phyloP scores from a whole-genome alignment of 2,113 vertebrate genomes.

The Pantherophis guttatus region DNA sequence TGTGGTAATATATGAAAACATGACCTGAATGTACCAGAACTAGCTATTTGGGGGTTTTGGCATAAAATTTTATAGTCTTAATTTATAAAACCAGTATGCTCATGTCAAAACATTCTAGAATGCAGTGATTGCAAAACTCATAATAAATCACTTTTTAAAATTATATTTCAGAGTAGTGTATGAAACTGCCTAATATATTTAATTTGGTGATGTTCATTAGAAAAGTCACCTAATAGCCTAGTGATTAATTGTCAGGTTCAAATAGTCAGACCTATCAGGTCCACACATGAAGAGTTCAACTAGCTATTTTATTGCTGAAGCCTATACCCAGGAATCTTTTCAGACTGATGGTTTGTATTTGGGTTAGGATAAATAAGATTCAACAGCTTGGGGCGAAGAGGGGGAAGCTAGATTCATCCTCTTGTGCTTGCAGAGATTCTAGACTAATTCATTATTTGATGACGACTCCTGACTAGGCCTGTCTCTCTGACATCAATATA shows the following conservation, averaged over 20 bases:
- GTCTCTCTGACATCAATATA: neutral
- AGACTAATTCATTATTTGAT: neutral
- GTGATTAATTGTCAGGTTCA: neutral
- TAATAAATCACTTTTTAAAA: neutral
- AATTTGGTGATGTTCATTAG: neutral
- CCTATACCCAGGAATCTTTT: neutral
- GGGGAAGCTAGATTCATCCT: neutral
- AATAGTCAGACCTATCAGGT: neutral
- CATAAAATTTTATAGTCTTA: neutral
- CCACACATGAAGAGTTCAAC: neutral
- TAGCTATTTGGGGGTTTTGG: neutral
- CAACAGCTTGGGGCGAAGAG: neutral
- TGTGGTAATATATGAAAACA: neutral
- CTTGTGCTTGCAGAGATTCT: neutral
- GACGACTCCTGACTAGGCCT: neutral
- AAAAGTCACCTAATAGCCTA: neutral
- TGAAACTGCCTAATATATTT: neutral
- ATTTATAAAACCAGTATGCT: neutral
- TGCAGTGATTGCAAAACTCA: neutral
- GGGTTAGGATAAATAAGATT: neutral
- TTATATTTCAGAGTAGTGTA: neutral
- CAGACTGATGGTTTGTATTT: neutral
- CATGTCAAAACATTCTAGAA: neutral
- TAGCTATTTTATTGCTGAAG: neutral
- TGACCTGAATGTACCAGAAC: constrained; percentile 17